Percentiles rank a stretch among this genome's conserved stretches.
Evolutionary conservation across 1,140 invertebrate species (phyloP).

Genomic region (Arion vulgaris): DNA sequence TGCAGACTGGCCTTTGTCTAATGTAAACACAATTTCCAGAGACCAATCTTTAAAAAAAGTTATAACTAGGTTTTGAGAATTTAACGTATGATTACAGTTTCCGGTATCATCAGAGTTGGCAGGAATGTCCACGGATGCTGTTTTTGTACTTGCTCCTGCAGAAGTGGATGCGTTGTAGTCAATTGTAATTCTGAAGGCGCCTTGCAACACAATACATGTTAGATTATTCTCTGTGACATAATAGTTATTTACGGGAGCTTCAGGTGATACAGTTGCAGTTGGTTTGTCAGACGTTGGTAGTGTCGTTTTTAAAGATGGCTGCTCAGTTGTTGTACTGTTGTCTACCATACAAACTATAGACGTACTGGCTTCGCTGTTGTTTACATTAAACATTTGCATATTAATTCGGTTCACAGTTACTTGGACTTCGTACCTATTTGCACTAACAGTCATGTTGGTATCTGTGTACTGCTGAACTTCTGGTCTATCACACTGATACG

Average conservation of each 20-base stretch:
- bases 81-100: neutral
- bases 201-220: neutral
- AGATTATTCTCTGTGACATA: neutral
- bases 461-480: neutral
- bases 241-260: conserved; percentile 8
- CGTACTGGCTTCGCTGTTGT: neutral
- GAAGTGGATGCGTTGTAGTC: neutral
- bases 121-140: neutral
- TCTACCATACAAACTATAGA: no score
- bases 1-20: neutral
- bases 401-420: neutral
- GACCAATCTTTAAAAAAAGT: conserved; percentile 5
- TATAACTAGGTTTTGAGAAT: conserved; percentile 7
- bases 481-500: neutral
- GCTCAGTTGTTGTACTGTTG: no score
- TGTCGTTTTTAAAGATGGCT: no score
- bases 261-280: no score
- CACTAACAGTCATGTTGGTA: neutral
- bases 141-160: neutral
- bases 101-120: neutral
- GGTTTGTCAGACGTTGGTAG: no score
- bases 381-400: neutral
- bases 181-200: neutral
- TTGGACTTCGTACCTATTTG: neutral
- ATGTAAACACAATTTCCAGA: neutral